Base-by-base conservation (phyloP, 1,140 invertebrate genomes). In the Meloidogyne exigua region DNA sequence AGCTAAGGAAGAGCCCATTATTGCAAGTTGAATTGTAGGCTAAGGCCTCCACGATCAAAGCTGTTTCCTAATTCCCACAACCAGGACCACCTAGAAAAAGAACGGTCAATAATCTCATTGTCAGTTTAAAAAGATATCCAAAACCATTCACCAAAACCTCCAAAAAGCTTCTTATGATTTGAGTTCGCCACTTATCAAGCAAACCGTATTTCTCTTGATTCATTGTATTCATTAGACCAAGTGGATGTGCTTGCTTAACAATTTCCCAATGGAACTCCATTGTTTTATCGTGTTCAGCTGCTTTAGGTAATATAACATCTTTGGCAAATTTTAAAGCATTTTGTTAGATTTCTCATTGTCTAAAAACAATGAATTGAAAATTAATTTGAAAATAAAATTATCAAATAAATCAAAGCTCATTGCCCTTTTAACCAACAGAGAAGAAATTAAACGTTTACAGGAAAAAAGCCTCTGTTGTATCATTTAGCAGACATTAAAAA, bases 261-360 rank as follows among this genome's bases (percentile, higher is more conserved):
- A 98, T 91, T 12, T 94, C 93, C 94, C 93, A 95, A 2, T 95
- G 96, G 89, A 94, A 98, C 21, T 94, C 92, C 83, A 94, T 94
- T 80, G 91, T 92, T 89, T 91, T 92, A 89, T 98, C 95, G 89
- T 94, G 92, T 77, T 98, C 91, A 2, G 93, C 92, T 49, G 95
- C 95, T 44, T 91, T 91, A 0, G 95, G 95, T 68, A 95, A 91
- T 79, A 98, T 94, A 89, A 96, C 95, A 85, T 98, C 95, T 72
- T 90, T 90, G 0, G 93, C 91, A 89, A 98, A 98, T 87, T 97
- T 96, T n/a, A 92, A 89, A 0, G 94, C 93, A n/a, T 95, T 84
- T 42, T 82, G 25, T 63, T 82, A 82, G n/a, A 82, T 80, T 36
- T 83, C 78, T 36, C 75, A 49, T 42, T 82, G 78, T 25, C 71